phyloP scores from a whole-genome alignment of 2,797 vertebrate species.

The Neoniphon sammara region DNA sequence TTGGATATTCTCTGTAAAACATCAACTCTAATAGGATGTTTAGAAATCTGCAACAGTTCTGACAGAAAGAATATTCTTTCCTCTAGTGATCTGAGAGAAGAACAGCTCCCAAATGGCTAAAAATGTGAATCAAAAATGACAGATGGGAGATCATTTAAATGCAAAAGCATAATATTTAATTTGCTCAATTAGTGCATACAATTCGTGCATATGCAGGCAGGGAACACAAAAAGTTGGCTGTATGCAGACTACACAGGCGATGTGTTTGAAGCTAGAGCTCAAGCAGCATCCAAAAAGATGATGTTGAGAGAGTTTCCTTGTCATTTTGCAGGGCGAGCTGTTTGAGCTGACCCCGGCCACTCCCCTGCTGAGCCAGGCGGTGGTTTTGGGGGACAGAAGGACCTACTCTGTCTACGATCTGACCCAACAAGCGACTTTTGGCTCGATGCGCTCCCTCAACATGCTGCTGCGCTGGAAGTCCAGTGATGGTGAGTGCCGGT shows the following conservation, averaged over 20 bases:
- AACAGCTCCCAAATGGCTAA: too few relatives aligned
- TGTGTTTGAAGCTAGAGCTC: too few relatives aligned
- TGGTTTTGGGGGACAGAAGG: conserved; percentile 89
- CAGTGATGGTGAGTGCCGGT: conserved; percentile 82
- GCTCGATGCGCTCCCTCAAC: conserved; percentile 89
- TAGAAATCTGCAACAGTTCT: neutral
- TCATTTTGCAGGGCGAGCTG: conserved; percentile 85
- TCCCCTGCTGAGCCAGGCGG: conserved; percentile 81
- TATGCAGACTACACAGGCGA: too few relatives aligned
- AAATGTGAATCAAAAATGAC: too few relatives aligned
- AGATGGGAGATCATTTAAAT: too few relatives aligned
- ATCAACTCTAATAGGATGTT: too few relatives aligned
- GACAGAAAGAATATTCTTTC: neutral
- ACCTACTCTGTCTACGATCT: conserved; percentile 94
- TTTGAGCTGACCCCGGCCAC: conserved; percentile 89
- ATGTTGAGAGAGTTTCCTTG: neutral
- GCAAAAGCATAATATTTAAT: too few relatives aligned
- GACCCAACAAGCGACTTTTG: conserved; percentile 85
- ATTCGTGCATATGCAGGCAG: too few relatives aligned
- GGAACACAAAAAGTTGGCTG: too few relatives aligned
- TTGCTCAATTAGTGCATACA: too few relatives aligned
- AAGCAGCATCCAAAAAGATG: too few relatives aligned
- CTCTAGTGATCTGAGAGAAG: too few relatives aligned
- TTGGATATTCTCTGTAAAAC: neutral
- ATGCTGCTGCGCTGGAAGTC: conserved; percentile 92